Base-by-base conservation (phyloP, 2,113 vertebrate genomes). In the Ciconia stormi region DNA sequence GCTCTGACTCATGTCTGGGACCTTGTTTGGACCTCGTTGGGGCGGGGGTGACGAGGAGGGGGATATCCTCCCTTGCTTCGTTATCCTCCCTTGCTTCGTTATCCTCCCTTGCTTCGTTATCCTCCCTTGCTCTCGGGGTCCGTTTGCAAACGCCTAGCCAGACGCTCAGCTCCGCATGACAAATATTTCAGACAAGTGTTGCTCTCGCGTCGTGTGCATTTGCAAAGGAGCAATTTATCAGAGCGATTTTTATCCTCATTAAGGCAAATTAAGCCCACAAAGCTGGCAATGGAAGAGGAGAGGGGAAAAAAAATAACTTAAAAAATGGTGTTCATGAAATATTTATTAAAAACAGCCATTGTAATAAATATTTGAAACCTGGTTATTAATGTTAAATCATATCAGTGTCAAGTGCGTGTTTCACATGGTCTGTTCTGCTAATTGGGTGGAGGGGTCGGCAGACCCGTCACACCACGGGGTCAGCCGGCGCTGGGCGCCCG, bases 331-430 rank as follows among this genome's bases (percentile, higher is more conserved):
- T 84, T 97, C 98, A 98, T 98, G 97, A 98, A 98, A 98, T 98
- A 98, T 98, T 98, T 98, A 98, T 98, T 98, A 97, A 98, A 98
- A 98, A 96, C 97, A 98, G 97, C 94, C 97, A 97, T 97, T 98
- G 97, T 96, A 97, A 98, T 98, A 98, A 98, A 98, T 98, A 98
- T 98, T 98, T 98, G 98, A 98, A 98, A 97, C 78, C 91, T 67
- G 90, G 96, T 98, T 98, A 98, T 98, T 98, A 98, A 97, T 12
- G 61, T 96, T 97, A 95, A 98, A 95, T 97, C 96, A 38, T 83
- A 94, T 96, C 96, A 62, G 76, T 94, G 97, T 95, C 96, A 81
- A 95, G 92, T 5, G 83, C 6, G 63, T 11, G 84, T 96, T 97
- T 80, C 87, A 82, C 72, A 66, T 14, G 7, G 36, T 65, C 97